Evolutionary conservation across 2,797 vertebrate species (phyloP).

Genomic region (Cheirogaleus major): DNA sequence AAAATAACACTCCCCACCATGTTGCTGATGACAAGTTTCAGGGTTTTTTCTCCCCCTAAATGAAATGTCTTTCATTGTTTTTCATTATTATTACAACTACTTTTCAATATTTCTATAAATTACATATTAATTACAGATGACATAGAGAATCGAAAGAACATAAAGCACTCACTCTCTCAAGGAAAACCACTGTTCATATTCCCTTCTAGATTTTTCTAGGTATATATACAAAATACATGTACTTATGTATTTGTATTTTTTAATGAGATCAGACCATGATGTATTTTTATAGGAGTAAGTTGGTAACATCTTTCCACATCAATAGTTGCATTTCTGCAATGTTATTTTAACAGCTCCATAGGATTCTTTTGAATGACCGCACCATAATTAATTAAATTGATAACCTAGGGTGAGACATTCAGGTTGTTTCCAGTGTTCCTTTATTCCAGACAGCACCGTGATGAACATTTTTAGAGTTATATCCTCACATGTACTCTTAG

Average conservation of each 20-base stretch:
- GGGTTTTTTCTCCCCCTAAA: not conserved
- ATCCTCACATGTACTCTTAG: not conserved
- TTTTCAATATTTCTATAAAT: not conserved
- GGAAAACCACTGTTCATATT: not conserved
- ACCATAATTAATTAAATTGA: not conserved
- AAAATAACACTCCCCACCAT: not conserved
- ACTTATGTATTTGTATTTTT: not conserved
- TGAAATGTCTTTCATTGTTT: not conserved
- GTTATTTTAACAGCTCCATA: not conserved
- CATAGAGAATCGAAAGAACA: not conserved
- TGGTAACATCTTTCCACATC: not conserved
- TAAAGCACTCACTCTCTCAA: not conserved
- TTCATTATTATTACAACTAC: not conserved
- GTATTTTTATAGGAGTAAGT: not conserved
- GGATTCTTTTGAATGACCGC: not conserved
- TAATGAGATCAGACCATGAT: not conserved
- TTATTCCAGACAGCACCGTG: not conserved
- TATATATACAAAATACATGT: not conserved
- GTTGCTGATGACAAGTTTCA: not conserved
- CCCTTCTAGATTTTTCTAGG: not conserved
- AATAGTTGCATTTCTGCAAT: not conserved
- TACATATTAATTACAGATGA: not conserved
- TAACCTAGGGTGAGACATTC: not conserved
- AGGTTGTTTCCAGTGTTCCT: not conserved
- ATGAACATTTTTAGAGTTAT: not conserved